Evolutionary conservation across 2,113 vertebrate genomes (phyloP).

Genomic region (Nothobranchius furzeri): DNA sequence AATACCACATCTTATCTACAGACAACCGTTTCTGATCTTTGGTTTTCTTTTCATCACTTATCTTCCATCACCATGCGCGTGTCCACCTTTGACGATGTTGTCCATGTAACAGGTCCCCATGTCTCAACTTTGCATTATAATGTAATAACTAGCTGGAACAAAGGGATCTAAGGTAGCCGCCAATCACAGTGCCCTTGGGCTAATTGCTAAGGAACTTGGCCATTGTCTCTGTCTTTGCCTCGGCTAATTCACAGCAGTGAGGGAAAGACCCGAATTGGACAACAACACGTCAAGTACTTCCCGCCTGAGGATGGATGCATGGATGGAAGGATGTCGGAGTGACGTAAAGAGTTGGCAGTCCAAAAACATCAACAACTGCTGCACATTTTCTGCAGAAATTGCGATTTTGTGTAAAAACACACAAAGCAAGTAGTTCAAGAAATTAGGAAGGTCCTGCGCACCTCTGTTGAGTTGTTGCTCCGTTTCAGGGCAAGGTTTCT

Average conservation of each 20-base stretch:
- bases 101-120: conserved; percentile 21
- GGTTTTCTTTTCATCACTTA: conserved; percentile 11
- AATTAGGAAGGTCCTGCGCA: conserved; percentile 58
- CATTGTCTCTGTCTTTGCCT: conserved; percentile 51
- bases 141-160: conserved; percentile 57
- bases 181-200: conserved; percentile 58
- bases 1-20: conserved; percentile 13
- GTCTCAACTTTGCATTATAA: conserved; percentile 26
- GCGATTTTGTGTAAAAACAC: background rate
- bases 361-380: conserved; percentile 35
- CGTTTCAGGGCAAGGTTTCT: conserved; percentile 89
- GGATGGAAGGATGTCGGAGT: conserved; percentile 64
- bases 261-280: conserved; percentile 71
- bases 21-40: conserved; percentile 11
- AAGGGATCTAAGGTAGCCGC: conserved; percentile 49
- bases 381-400: conserved; percentile 1
- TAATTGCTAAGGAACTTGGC: conserved; percentile 34
- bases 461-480: conserved; percentile 82
- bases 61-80: conserved; percentile 14
- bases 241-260: conserved; percentile 34
- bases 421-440: background rate
- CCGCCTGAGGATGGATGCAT: conserved; percentile 60
- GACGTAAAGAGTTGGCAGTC: conserved; percentile 49
- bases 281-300: conserved; percentile 71
- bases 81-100: conserved; percentile 3